These are phyloP conservation scores for Tretioscincus oriximinensis DNA, from an alignment of 2,113 vertebrate species.

Conservation along the genomic window DNA sequence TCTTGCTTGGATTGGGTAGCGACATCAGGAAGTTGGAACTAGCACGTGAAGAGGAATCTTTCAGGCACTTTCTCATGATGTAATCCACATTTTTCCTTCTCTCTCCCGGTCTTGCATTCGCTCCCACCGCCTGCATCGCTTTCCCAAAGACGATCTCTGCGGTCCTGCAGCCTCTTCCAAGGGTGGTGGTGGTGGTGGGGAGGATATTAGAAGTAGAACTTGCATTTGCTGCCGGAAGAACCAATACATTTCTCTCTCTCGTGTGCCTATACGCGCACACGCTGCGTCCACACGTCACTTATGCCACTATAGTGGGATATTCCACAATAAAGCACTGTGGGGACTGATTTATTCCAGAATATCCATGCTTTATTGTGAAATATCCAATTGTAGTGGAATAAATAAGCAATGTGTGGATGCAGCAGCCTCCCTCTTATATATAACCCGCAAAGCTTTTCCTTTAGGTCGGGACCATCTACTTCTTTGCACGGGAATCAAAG, in stretches of 20 bases:
- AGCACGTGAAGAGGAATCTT: background rate
- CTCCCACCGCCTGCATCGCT: background rate
- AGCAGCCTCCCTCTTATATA: too few species aligned
- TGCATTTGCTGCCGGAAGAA: background rate
- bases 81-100: constrained; percentile 5
- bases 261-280: too few species aligned
- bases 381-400: too few species aligned
- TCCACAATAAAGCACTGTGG: too few species aligned
- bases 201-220: background rate
- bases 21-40: constrained; percentile 11
- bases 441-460: background rate
- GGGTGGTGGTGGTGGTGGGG: too few species aligned
- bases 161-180: background rate
- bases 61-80: constrained; percentile 25
- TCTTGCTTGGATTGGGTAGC: background rate
- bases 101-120: background rate
- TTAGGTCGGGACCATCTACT: constrained; percentile 8
- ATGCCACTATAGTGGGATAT: too few species aligned
- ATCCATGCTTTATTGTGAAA: too few species aligned
- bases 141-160: background rate
- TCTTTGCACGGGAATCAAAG: constrained; percentile 1
- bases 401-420: too few species aligned
- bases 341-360: too few species aligned
- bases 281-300: too few species aligned
- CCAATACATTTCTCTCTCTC: too few species aligned